Evolutionary conservation across 2,888 invertebrate genomes (phyloP).

Genomic region (Thymelicus acteon): DNA sequence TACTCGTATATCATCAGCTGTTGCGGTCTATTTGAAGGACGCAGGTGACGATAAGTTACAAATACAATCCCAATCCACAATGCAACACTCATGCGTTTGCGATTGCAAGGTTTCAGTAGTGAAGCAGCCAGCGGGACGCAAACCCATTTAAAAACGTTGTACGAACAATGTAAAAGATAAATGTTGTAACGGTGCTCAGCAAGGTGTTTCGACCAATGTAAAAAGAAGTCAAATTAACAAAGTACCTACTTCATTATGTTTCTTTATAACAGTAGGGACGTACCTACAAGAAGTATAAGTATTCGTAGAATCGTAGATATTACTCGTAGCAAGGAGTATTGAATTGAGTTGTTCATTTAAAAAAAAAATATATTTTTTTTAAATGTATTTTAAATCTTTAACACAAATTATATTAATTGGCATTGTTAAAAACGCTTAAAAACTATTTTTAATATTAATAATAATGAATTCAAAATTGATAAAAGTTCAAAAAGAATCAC

Average conservation of each 20-base stretch:
- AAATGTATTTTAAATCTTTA: too few relatives aligned
- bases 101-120: constrained; percentile 20
- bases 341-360: too few relatives aligned
- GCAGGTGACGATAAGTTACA: background rate
- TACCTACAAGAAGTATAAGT: too few relatives aligned
- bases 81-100: constrained; percentile 10
- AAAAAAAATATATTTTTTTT: too few relatives aligned
- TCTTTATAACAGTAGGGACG: background rate
- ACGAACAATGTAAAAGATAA: constrained; percentile 15
- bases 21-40: background rate
- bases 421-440: too few relatives aligned
- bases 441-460: too few relatives aligned
- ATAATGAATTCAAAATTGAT: too few relatives aligned
- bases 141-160: constrained; percentile 10
- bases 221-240: background rate
- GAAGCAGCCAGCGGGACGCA: constrained; percentile 24
- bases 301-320: background rate
- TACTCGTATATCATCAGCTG: constrained; percentile 6
- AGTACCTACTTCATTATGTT: background rate
- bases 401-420: too few relatives aligned
- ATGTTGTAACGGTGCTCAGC: constrained; percentile 10
- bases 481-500: too few relatives aligned
- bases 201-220: constrained; percentile 6
- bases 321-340: too few relatives aligned
- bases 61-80: constrained; percentile 19